Base-by-base conservation (phyloP, 2,888 invertebrate species). In the Hemistola chrysoprasaria region DNA sequence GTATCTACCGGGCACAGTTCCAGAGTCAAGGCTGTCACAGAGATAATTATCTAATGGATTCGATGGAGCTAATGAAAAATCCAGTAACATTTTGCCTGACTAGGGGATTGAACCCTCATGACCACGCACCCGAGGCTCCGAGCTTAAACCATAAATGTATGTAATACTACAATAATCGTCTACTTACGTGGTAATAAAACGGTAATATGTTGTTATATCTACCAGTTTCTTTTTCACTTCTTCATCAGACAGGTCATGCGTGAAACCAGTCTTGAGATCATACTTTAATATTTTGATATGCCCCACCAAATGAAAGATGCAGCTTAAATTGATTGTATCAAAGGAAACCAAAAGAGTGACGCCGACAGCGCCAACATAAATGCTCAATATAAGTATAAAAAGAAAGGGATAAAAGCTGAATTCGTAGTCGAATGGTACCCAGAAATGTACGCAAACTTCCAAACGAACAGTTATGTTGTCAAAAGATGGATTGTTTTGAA, bases 401-500 rank as follows among this genome's bases (percentile, higher is more conserved):
- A 58, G 8, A 60, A 66, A 71, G 3, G 57, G 56, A 1, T 33
- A 38, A 8, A 48, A 58, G 28, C 61, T 53, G 29, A 64, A 60
- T 16, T 54, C 54, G 21, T 68, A 69, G 23, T 71, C 66, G 11
- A 66, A 62, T 1, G 71, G 73, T 51, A 58, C 40, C 56, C 65
- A 59, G 8, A 69, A 9, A 10, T 67, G 69, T 0, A 66, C 16
- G 22, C 58, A 60, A 1, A 65, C 66, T 42, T 67, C 57, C 6
- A 69, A 47, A 2, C 43, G 54, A 2, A 39, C 35, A 0, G 69
- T 62, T 7, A 50, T 59, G 35, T 71, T 71, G 1, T 29, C 23
- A 3, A 66, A 51, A 1, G 31, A 38, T 8, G 61, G 59, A 20
- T 40, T 50, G 28, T 66, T 56, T 0, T 31, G 48, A 0, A 58